phyloP scores from a whole-genome alignment of 2,888 invertebrate genomes.

The Salticus scenicus region DNA sequence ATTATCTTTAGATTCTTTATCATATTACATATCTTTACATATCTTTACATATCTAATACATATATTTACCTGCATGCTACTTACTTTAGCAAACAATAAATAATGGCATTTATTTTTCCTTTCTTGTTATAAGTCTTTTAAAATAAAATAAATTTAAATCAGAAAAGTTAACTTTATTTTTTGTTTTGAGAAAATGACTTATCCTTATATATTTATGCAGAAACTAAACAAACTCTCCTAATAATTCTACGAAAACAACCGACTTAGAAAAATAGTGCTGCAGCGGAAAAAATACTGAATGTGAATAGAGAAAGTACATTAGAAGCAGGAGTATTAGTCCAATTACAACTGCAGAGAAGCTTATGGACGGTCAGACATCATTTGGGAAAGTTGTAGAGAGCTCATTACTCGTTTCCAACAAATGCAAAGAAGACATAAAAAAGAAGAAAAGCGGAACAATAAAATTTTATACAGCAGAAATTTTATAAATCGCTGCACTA shows the following conservation, averaged over 20 bases:
- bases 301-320: background rate
- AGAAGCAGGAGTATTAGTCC: conserved; percentile 6
- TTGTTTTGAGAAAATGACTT: no score
- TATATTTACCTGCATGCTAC: no score
- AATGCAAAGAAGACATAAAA: background rate
- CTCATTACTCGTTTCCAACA: background rate
- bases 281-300: background rate
- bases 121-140: no score
- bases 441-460: background rate
- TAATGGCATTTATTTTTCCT: no score
- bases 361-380: background rate
- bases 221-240: no score
- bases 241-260: background rate
- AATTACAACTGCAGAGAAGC: conserved; percentile 3
- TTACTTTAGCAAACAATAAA: no score
- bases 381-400: background rate
- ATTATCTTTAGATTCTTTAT: no score
- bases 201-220: no score
- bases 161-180: no score
- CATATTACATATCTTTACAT: no score
- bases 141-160: no score
- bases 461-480: background rate
- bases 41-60: no score
- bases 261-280: background rate
- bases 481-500: background rate